Percentiles rank a stretch among this genome's conserved stretches.
phyloP scores from a whole-genome alignment of 2,797 vertebrate species.

The Nannoperca australis region DNA sequence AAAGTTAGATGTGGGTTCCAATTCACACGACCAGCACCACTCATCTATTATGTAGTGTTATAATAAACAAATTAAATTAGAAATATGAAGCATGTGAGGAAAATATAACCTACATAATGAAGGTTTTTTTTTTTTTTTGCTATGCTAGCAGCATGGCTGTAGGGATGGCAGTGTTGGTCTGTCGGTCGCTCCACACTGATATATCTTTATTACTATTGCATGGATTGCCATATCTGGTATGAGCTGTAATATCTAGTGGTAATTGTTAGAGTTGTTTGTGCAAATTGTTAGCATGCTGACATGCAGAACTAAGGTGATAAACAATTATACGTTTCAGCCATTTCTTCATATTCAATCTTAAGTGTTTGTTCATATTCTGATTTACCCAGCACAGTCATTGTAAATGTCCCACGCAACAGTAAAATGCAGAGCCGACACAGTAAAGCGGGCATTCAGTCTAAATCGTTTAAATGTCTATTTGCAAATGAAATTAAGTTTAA shows the following conservation, averaged over 20 bases:
- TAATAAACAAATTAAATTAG: not conserved
- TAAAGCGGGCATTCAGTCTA: slow-evolving; percentile 6
- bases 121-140: not conserved
- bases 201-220: not conserved
- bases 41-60: not conserved
- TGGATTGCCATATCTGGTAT: not conserved
- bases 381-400: not conserved
- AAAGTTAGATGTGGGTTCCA: not conserved
- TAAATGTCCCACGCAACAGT: not conserved
- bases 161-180: not conserved
- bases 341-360: too few species aligned
- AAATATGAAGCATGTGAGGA: not conserved
- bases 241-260: too few species aligned
- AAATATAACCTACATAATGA: not conserved
- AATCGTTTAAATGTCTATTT: not conserved
- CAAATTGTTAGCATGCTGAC: too few species aligned
- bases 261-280: too few species aligned
- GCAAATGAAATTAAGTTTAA: not conserved
- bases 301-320: too few species aligned
- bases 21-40: not conserved
- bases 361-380: not conserved
- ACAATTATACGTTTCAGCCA: too few species aligned
- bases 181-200: not conserved
- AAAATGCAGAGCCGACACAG: not conserved
- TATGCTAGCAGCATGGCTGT: not conserved